Evolutionary conservation across 2,797 vertebrate genomes (phyloP).

Genomic region (Okamejei kenojei): DNA sequence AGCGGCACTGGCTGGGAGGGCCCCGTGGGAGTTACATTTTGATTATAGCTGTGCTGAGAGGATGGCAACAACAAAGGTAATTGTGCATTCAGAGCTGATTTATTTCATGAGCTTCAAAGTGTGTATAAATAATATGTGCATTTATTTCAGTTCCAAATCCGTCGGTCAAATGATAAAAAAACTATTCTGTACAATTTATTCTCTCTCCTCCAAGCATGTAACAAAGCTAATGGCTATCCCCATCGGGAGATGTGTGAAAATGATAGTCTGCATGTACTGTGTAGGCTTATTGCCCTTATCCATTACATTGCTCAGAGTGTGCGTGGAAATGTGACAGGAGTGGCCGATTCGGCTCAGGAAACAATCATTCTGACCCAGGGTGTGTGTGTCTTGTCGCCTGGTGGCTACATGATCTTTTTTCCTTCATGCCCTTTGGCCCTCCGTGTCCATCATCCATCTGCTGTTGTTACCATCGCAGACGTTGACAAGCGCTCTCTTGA

Average conservation of each 20-base stretch:
- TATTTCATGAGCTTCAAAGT: neutral
- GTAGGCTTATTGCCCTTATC: slow-evolving; percentile 5
- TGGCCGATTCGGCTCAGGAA: slow-evolving; percentile 24
- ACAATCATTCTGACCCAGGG: slow-evolving; percentile 10
- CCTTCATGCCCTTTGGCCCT: slow-evolving; percentile 20
- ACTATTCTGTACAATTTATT: neutral
- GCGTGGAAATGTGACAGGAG: neutral
- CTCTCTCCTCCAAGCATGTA: neutral
- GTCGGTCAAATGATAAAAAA: neutral
- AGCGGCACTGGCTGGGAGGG: neutral
- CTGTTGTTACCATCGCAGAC: slow-evolving; percentile 11
- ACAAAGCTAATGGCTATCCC: neutral
- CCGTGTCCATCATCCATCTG: neutral
- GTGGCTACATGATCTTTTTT: slow-evolving; percentile 6
- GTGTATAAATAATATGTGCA: neutral
- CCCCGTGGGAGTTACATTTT: neutral
- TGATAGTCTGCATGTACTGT: neutral
- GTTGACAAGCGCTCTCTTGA: neutral
- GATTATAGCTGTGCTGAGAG: neutral
- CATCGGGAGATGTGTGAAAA: slow-evolving; percentile 1
- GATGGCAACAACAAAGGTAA: neutral
- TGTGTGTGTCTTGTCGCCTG: neutral
- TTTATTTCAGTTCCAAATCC: slow-evolving; percentile 1
- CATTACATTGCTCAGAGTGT: neutral
- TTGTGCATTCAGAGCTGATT: neutral